These are phyloP conservation scores for Magallana angulata DNA, from an alignment of 1,140 invertebrate species.

Conservation along the genomic window DNA sequence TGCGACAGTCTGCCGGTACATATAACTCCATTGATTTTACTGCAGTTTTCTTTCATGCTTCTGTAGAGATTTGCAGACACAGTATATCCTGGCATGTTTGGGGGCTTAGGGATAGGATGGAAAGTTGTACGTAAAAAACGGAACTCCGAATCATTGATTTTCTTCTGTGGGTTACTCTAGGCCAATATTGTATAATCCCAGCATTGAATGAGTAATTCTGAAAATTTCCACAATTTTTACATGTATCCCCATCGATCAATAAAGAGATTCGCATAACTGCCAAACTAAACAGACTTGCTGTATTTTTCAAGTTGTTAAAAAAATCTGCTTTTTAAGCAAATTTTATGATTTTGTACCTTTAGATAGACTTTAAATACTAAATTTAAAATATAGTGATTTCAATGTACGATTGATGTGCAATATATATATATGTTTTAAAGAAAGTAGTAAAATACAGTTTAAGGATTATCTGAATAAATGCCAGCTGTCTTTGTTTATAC, in stretches of 20 bases:
- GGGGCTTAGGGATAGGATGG: constrained; percentile 1
- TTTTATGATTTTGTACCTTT: too few relatives aligned
- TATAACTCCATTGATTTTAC: background rate
- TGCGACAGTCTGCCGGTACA: background rate
- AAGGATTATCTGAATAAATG: too few relatives aligned
- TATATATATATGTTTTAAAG: too few relatives aligned
- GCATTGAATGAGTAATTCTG: background rate
- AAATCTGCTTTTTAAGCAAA: too few relatives aligned
- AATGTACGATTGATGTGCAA: too few relatives aligned
- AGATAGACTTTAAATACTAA: too few relatives aligned
- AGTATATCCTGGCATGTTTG: constrained; percentile 1
- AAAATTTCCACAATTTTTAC: background rate
- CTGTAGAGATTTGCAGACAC: background rate
- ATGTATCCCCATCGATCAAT: background rate
- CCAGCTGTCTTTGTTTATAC: too few relatives aligned
- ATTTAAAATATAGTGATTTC: too few relatives aligned
- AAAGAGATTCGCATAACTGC: too few relatives aligned
- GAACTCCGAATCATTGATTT: constrained; percentile 15
- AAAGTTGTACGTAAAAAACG: constrained; percentile 1
- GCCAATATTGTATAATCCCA: background rate
- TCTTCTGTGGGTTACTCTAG: background rate
- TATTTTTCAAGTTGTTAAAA: too few relatives aligned
- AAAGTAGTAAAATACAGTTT: too few relatives aligned
- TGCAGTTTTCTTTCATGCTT: background rate
- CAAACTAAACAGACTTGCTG: too few relatives aligned